Percentiles rank a stretch among this genome's conserved stretches.
Evolutionary conservation across 2,797 vertebrate species (phyloP).

Genomic region (Glossophaga mutica): DNA sequence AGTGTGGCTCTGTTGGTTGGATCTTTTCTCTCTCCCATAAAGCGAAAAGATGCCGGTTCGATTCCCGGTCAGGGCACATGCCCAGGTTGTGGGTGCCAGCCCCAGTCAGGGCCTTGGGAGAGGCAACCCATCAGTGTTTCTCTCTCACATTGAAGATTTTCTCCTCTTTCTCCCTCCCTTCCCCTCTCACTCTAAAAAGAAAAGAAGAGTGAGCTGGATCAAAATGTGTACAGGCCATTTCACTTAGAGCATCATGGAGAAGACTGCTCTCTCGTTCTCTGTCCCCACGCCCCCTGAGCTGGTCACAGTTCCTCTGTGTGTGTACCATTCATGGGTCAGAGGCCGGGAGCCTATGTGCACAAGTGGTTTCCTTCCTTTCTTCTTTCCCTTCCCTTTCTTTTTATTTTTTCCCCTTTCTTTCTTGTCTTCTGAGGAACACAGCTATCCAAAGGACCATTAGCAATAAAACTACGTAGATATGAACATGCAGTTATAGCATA

Average conservation of each 20-base stretch:
- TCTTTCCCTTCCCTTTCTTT: not conserved
- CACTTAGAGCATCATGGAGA: not conserved
- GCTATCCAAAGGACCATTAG: not conserved
- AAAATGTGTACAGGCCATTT: conserved; percentile 1
- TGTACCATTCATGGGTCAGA: not conserved
- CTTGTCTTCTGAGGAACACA: not conserved
- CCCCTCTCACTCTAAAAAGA: not conserved
- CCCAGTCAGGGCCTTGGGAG: not conserved
- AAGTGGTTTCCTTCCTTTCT: not conserved
- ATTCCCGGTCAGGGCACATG: not conserved
- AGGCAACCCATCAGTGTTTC: not conserved
- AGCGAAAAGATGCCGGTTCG: not conserved
- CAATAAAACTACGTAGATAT: not conserved
- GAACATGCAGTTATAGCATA: not conserved
- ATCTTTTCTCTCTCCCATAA: not conserved
- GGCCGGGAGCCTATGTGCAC: not conserved
- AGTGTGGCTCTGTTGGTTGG: not conserved
- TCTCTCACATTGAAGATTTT: not conserved
- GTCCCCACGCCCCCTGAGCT: not conserved
- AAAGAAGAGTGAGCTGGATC: not conserved
- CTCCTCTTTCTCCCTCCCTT: not conserved
- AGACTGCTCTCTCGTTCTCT: not conserved
- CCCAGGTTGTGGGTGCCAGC: not conserved
- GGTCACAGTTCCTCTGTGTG: not conserved
- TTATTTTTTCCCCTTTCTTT: rapidly evolving